phyloP scores from a whole-genome alignment of 2,113 vertebrate genomes.

The Leiothrix lutea region DNA sequence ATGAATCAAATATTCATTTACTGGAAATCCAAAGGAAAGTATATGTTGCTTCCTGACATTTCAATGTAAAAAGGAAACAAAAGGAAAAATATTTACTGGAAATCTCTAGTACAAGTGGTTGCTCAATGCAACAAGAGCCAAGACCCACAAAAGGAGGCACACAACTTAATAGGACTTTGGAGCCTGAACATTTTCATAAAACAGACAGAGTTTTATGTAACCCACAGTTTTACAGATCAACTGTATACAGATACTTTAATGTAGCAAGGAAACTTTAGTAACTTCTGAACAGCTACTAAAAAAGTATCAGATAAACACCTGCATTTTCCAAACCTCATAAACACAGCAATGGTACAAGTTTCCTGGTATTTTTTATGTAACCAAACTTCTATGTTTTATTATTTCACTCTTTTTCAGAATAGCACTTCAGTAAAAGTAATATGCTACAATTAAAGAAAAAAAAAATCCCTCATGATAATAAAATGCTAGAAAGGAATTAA shows the following conservation, averaged over 20 bases:
- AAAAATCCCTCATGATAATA: background rate
- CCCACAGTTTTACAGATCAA: background rate
- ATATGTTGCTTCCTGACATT: accelerated
- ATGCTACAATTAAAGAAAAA: background rate
- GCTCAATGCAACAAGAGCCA: background rate
- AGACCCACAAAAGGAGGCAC: background rate
- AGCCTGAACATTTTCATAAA: background rate
- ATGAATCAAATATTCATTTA: background rate
- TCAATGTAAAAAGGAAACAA: background rate
- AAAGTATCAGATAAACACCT: background rate
- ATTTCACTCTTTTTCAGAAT: background rate
- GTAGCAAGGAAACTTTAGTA: background rate
- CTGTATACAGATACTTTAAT: background rate
- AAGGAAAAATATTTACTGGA: background rate
- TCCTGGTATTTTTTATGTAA: background rate
- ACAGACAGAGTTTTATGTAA: background rate
- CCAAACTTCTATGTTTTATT: background rate
- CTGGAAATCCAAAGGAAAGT: background rate
- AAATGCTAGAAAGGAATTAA: background rate
- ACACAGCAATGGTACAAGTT: background rate
- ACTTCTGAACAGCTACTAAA: background rate
- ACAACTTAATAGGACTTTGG: background rate
- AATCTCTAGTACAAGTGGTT: background rate
- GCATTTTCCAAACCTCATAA: background rate
- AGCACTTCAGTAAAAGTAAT: background rate